phyloP scores from a whole-genome alignment of 1,140 invertebrate genomes.

The Calephelis virginiensis region DNA sequence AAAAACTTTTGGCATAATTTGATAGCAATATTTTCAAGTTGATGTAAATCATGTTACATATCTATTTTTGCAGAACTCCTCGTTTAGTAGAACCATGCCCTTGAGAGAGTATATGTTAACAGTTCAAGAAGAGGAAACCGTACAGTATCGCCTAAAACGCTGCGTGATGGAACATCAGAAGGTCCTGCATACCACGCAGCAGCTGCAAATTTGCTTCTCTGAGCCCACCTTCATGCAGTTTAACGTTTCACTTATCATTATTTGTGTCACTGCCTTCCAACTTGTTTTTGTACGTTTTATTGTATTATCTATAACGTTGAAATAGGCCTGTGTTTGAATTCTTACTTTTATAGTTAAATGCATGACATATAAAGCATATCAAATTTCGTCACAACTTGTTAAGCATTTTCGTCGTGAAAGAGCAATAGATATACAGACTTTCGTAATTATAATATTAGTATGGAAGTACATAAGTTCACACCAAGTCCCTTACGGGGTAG shows the following conservation, averaged over 20 bases:
- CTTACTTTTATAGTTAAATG: too few species aligned
- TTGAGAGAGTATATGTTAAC: slow-evolving; percentile 21
- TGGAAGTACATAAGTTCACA: too few species aligned
- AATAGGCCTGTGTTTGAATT: too few species aligned
- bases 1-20: neutral
- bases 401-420: too few species aligned
- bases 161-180: slow-evolving; percentile 59
- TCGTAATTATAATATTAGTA: too few species aligned
- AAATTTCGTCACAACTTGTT: too few species aligned
- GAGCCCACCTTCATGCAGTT: slow-evolving; percentile 73
- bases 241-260: slow-evolving; percentile 74
- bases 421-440: too few species aligned
- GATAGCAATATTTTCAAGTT: neutral
- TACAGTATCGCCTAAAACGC: slow-evolving; percentile 33
- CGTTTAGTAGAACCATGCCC: neutral
- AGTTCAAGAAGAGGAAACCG: slow-evolving; percentile 34
- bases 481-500: too few species aligned
- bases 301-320: neutral
- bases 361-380: too few species aligned
- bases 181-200: slow-evolving; percentile 45
- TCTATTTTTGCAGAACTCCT: slow-evolving; percentile 8
- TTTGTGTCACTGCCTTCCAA: slow-evolving; percentile 78
- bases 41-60: neutral
- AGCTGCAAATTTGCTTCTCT: slow-evolving; percentile 70
- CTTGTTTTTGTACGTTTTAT: slow-evolving; percentile 60